Evolutionary conservation across 2,797 vertebrate species (phyloP).

Genomic region (Enteromius fasciolatus): DNA sequence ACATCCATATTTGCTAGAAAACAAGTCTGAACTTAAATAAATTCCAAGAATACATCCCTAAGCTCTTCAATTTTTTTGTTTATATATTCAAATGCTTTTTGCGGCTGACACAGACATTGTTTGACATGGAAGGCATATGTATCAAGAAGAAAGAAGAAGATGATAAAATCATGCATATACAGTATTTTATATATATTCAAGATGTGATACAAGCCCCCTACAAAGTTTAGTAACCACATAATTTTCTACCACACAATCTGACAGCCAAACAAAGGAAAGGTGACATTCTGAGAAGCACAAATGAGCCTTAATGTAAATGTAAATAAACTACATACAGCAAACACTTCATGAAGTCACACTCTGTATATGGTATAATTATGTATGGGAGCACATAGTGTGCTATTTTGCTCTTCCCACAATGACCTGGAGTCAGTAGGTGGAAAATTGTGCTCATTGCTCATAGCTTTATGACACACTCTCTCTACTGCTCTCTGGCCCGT

Average conservation of each 20-base stretch:
- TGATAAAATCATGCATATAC: too few species aligned
- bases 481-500: constrained; percentile 41
- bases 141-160: too few species aligned
- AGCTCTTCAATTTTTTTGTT: neutral
- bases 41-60: neutral
- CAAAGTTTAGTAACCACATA: neutral
- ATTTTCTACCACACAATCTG: neutral
- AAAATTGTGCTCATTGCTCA: constrained; percentile 40
- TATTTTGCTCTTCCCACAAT: constrained; percentile 28
- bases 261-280: neutral
- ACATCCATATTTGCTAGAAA: neutral
- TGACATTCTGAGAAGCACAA: neutral
- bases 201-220: neutral
- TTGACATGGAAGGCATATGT: neutral
- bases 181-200: too few species aligned
- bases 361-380: constrained; percentile 10
- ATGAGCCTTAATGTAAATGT: neutral
- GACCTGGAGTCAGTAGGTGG: constrained; percentile 52
- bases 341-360: neutral
- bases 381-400: neutral
- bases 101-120: neutral
- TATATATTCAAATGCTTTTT: neutral
- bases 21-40: neutral
- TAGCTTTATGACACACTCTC: constrained; percentile 35
- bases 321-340: neutral